These are phyloP conservation scores for Plagiodera versicolora DNA, from an alignment of 2,888 invertebrate genomes.

Conservation along the genomic window DNA sequence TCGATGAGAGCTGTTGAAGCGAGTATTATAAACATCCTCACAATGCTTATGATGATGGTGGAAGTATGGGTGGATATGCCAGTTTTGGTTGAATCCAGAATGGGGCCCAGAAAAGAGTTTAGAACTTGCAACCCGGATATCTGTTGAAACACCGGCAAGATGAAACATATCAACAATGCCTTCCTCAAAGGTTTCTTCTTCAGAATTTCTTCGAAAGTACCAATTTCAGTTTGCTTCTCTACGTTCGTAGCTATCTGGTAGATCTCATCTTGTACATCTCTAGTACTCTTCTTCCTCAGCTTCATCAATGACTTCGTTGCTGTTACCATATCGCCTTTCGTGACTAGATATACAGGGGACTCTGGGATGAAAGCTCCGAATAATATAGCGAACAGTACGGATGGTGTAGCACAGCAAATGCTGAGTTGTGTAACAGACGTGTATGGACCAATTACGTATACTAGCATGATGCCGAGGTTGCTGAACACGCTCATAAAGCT, in stretches of 20 bases:
- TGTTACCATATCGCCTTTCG: conserved; percentile 58
- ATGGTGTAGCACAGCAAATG: conserved; percentile 33
- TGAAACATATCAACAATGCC: conserved; percentile 70
- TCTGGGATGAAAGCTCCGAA: conserved; percentile 37
- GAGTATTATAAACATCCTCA: conserved; percentile 71
- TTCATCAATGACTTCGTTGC: conserved; percentile 60
- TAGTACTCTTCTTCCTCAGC: conserved; percentile 53
- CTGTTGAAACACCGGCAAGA: conserved; percentile 81
- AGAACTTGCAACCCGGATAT: conserved; percentile 78
- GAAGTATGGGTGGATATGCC: conserved; percentile 62
- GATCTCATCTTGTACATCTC: conserved; percentile 26
- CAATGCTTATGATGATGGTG: conserved; percentile 74
- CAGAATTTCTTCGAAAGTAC: conserved; percentile 25
- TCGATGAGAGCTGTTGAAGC: conserved; percentile 75
- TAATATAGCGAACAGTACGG: conserved; percentile 33
- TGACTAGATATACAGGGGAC: conserved; percentile 37
- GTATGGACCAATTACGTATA: conserved; percentile 68
- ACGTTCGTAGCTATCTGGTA: conserved; percentile 14
- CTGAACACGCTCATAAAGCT: conserved; percentile 74
- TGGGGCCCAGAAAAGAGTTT: conserved; percentile 72
- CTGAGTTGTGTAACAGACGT: conserved; percentile 33
- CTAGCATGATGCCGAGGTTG: conserved; percentile 64
- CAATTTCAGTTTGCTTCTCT: conserved; percentile 22
- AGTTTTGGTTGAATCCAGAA: conserved; percentile 71
- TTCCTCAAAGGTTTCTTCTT: conserved; percentile 22